Percentiles rank a stretch among this genome's conserved stretches.
Evolutionary conservation across 1,140 invertebrate species (phyloP).

Genomic region (Steinernema khuongi): DNA sequence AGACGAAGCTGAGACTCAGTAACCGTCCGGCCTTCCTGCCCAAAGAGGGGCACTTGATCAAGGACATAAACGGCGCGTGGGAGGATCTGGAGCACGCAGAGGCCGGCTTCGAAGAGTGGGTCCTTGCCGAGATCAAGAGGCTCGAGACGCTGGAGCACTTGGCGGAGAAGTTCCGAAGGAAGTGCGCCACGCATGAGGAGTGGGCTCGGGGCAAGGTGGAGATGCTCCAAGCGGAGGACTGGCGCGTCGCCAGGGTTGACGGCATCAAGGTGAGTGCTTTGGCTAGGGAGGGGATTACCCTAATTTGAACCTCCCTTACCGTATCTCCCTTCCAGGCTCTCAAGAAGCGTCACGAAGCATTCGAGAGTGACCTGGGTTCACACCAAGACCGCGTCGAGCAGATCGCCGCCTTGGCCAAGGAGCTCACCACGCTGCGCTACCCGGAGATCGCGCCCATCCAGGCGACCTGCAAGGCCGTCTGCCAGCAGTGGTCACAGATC

Average conservation of each 20-base stretch:
- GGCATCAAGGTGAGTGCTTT: slow-evolving; percentile 27
- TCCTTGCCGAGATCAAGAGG: slow-evolving; percentile 94
- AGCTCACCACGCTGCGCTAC: slow-evolving; percentile 93
- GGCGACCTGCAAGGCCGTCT: slow-evolving; percentile 80
- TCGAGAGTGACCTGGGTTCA: slow-evolving; percentile 93
- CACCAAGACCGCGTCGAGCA: slow-evolving; percentile 96
- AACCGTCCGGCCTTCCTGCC: slow-evolving; percentile 97
- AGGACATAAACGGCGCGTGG: slow-evolving; percentile 97
- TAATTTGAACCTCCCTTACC: neutral
- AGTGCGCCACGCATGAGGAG: slow-evolving; percentile 95
- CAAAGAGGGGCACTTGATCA: slow-evolving; percentile 96
- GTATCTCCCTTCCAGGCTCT: slow-evolving; percentile 65
- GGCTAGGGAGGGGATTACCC: neutral
- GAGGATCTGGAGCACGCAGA: slow-evolving; percentile 90
- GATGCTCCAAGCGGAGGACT: slow-evolving; percentile 66
- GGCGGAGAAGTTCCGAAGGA: slow-evolving; percentile 98
- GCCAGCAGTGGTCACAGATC: slow-evolving; percentile 72
- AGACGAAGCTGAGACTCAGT: slow-evolving; percentile 88
- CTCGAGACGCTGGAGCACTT: slow-evolving; percentile 93
- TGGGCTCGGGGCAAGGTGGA: slow-evolving; percentile 76
- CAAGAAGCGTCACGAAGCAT: slow-evolving; percentile 98
- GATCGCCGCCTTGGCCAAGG: slow-evolving; percentile 96
- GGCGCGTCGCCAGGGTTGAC: slow-evolving; percentile 73
- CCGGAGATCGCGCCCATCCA: slow-evolving; percentile 90
- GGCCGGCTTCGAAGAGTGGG: slow-evolving; percentile 98